Evolutionary conservation across 2,888 invertebrate genomes (phyloP).

Genomic region (Pediacus dermestoides): DNA sequence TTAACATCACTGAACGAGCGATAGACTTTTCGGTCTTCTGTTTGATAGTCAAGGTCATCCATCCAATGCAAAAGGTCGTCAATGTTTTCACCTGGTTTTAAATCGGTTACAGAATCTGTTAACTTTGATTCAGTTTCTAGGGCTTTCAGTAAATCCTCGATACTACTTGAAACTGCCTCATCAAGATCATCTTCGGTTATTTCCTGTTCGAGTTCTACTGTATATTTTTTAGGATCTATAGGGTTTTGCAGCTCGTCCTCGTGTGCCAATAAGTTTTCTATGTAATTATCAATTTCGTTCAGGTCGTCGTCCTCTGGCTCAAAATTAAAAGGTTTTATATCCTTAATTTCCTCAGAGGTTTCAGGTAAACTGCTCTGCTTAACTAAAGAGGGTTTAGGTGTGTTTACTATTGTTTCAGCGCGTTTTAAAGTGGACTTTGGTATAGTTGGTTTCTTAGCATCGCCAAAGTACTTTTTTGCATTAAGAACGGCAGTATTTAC

Average conservation of each 20-base stretch:
- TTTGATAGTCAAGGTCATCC: constrained; percentile 46
- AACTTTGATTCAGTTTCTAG: constrained; percentile 43
- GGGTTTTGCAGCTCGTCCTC: constrained; percentile 48
- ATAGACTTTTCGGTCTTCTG: constrained; percentile 38
- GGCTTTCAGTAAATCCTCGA: constrained; percentile 48
- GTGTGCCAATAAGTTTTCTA: constrained; percentile 45
- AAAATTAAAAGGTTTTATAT: constrained; percentile 43
- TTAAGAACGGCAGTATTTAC: constrained; percentile 40
- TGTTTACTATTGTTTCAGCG: constrained; percentile 27
- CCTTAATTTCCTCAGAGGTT: constrained; percentile 27
- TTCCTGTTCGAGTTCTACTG: constrained; percentile 18
- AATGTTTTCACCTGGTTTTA: constrained; percentile 39
- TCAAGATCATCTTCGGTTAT: constrained; percentile 27
- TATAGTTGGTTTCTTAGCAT: constrained; percentile 20
- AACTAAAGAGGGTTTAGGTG: constrained; percentile 24
- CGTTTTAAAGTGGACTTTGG: constrained; percentile 18
- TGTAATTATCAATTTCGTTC: constrained; percentile 46
- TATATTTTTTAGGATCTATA: constrained; percentile 36
- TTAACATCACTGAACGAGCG: constrained; percentile 45
- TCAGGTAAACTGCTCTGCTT: constrained; percentile 42
- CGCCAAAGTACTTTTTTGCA: constrained; percentile 49
- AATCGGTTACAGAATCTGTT: constrained; percentile 21
- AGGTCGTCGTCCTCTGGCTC: constrained; percentile 47
- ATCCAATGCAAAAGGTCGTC: constrained; percentile 49
- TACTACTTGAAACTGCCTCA: constrained; percentile 43